phyloP scores from a whole-genome alignment of 2,888 invertebrate species.

The Agonopterix heracliana region DNA sequence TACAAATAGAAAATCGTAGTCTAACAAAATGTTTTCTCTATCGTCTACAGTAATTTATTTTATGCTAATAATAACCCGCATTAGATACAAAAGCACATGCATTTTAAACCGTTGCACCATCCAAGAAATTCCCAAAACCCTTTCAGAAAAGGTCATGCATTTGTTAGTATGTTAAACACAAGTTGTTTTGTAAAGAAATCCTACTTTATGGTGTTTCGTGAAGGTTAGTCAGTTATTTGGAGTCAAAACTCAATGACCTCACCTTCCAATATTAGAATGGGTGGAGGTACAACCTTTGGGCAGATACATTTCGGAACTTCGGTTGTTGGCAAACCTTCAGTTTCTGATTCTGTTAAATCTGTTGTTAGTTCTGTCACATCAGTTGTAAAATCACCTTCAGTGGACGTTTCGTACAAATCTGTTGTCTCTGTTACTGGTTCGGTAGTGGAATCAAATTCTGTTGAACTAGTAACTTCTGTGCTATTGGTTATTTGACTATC shows the following conservation, averaged over 20 bases:
- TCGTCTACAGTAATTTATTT: not conserved
- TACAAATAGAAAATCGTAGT: constrained; percentile 7
- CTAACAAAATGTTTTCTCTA: not conserved
- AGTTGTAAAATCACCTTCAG: constrained; percentile 19
- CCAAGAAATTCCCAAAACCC: constrained; percentile 17
- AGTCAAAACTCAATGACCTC: constrained; percentile 66
- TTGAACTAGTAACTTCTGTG: constrained; percentile 13
- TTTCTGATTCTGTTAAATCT: constrained; percentile 35
- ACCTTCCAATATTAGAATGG: constrained; percentile 92
- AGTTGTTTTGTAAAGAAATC: constrained; percentile 29
- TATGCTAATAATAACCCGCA: not conserved
- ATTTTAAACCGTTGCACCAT: constrained; percentile 23
- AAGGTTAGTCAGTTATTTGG: constrained; percentile 62
- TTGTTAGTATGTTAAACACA: constrained; percentile 49
- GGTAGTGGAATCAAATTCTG: constrained; percentile 20
- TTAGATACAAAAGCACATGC: constrained; percentile 33
- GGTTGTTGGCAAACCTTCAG: constrained; percentile 31
- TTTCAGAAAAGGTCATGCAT: constrained; percentile 33
- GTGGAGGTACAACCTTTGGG: constrained; percentile 72
- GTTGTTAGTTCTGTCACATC: constrained; percentile 27
- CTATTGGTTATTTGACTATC: constrained; percentile 15
- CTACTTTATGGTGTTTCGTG: constrained; percentile 45
- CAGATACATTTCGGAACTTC: constrained; percentile 50
- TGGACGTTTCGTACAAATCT: constrained; percentile 4
- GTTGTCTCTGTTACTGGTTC: constrained; percentile 16